Conservation (phyloP, 2,797 vertebrate genomes). For the Sylvia borin region DNA sequence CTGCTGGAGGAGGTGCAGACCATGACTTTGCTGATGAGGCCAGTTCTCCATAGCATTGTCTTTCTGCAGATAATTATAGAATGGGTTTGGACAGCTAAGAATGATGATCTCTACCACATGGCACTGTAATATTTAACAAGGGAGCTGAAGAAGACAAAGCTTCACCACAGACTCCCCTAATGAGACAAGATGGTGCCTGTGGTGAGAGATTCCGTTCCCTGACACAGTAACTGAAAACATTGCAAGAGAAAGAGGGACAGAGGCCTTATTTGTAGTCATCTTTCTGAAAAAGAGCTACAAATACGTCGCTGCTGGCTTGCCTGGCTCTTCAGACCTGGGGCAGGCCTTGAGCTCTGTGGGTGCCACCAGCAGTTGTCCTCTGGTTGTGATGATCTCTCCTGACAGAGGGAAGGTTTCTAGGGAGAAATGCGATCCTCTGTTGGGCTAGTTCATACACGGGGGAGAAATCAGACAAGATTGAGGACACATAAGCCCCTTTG, state of each 20-base stretch:
- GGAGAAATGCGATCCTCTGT: not conserved
- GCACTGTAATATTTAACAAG: not conserved
- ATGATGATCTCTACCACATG: not conserved
- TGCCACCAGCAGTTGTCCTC: not conserved
- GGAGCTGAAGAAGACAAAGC: not conserved
- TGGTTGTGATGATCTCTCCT: not conserved
- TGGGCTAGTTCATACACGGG: not conserved
- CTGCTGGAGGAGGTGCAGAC: not conserved
- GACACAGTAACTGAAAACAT: not conserved
- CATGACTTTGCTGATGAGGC: not conserved
- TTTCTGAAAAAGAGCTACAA: not conserved
- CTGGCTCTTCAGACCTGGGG: not conserved
- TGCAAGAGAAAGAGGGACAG: not conserved
- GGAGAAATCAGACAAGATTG: not conserved
- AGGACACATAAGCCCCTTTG: not conserved
- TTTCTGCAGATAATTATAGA: not conserved
- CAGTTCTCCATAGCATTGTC: not conserved
- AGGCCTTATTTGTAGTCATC: not conserved
- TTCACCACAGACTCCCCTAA: not conserved
- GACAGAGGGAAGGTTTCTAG: not conserved
- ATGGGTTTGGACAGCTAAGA: not conserved
- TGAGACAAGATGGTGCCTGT: conserved; percentile 7
- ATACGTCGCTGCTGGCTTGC: not conserved
- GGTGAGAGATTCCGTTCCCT: not conserved
- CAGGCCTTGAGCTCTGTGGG: not conserved